These are phyloP conservation scores for Chalcosyrphus nemorum DNA, from an alignment of 2,888 invertebrate species.

Conservation along the genomic window DNA sequence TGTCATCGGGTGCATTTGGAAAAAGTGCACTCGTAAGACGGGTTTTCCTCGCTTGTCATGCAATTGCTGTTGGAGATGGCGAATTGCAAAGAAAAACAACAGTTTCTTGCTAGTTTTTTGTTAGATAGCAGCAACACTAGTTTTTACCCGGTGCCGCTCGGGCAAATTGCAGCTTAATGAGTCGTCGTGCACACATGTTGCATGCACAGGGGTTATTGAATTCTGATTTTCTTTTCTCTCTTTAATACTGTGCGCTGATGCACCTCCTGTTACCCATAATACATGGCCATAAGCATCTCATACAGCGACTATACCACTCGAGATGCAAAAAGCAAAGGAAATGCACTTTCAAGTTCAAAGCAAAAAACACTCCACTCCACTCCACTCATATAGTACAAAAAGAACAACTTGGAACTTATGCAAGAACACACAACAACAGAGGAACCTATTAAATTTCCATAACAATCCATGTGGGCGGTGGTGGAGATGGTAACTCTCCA, in stretches of 20 bases:
- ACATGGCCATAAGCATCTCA: slow-evolving; percentile 16
- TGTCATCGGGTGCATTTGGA: slow-evolving; percentile 20
- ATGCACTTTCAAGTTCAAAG: slow-evolving; percentile 46
- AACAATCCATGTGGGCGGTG: slow-evolving; percentile 47
- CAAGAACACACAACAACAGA: slow-evolving; percentile 11
- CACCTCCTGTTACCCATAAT: slow-evolving; percentile 15
- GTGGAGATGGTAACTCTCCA: neutral
- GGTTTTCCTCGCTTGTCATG: slow-evolving; percentile 21
- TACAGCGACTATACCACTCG: slow-evolving; percentile 4
- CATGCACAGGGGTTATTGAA: slow-evolving; percentile 63
- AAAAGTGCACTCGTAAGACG: slow-evolving; percentile 40
- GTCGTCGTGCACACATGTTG: slow-evolving; percentile 62
- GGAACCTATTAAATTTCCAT: slow-evolving; percentile 71
- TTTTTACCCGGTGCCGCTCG: slow-evolving; percentile 9
- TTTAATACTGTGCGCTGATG: slow-evolving; percentile 6
- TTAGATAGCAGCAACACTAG: slow-evolving; percentile 21
- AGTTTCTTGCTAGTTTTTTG: slow-evolving; percentile 55
- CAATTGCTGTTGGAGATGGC: slow-evolving; percentile 16
- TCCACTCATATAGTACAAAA: neutral
- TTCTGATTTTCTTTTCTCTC: slow-evolving; percentile 48
- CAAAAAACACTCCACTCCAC: slow-evolving; percentile 14
- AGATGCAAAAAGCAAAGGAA: slow-evolving; percentile 39
- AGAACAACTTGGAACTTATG: slow-evolving; percentile 13
- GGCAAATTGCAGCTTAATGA: slow-evolving; percentile 68
- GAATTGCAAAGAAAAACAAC: slow-evolving; percentile 57